Base-by-base conservation (phyloP, 2,888 invertebrate species). In the Standfussiana lucernea region DNA sequence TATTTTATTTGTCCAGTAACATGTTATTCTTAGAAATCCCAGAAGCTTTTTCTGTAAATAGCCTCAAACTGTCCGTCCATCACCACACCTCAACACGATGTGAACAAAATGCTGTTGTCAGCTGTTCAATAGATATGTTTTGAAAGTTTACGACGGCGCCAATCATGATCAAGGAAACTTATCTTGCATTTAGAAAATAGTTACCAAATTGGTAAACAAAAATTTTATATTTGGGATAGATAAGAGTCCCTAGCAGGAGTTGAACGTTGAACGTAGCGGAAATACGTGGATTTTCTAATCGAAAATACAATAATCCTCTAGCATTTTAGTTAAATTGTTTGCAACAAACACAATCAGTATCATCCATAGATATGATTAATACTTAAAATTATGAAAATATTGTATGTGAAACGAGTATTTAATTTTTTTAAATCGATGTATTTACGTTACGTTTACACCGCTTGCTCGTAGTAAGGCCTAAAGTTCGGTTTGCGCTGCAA, bases 1-100 rank as follows among this genome's bases (percentile, higher is more conserved):
- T 42, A 67, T 7, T 78, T 73, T 66, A n/a, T 68, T 21, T 47
- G 1, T 10, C 24, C 50, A 50, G 64, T 42, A 28, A 61, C 8
- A 40, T 66, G 24, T 35, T 13, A 73, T 32, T 72, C n/a, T 37
- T 8, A 71, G 42, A 68, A 80, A 56, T 68, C 67, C 53, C 75
- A 65, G 40, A 50, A 72, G 71, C 68, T 84, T 84, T 82, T 80
- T 72, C 75, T 37, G 50, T 15, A 28, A 78, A 15, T 24, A 70
- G 28, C 69, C 69, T 83, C 47, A 45, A 66, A 62, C 37, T 70
- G 62, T 67, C 62, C 62, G 62, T 67, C 62, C 62, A n/a, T 80
- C 47, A 68, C 5, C 2, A 24, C 35, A 66, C 28, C 50, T 37
- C 45, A 56, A 56, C 42, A 40, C 47, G 35, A 50, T 42, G 40